Conservation (phyloP, 2,888 invertebrate genomes). For the Rhagophthalmus giganteus region DNA sequence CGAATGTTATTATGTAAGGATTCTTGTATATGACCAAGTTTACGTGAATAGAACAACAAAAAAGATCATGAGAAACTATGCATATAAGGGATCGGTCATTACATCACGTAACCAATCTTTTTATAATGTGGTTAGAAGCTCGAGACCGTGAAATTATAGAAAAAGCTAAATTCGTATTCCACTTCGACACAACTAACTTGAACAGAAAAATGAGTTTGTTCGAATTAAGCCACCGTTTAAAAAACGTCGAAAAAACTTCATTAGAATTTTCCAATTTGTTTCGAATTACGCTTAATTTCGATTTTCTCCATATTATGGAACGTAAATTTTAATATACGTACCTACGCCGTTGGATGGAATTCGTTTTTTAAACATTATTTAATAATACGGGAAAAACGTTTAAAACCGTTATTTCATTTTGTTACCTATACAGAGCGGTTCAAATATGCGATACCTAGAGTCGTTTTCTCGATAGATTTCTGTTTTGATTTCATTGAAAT, state of each 20-base stretch:
- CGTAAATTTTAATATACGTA: no score
- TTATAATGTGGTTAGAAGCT: constrained; percentile 24
- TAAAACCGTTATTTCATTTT: no score
- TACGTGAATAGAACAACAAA: constrained; percentile 2
- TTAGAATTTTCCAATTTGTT: not conserved
- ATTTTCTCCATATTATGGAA: not conserved
- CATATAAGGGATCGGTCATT: constrained; percentile 25
- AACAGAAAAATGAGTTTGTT: not conserved
- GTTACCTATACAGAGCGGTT: no score
- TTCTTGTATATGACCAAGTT: constrained; percentile 5
- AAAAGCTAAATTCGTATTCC: constrained; percentile 22
- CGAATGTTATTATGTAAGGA: no score
- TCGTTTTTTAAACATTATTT: no score
- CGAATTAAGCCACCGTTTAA: not conserved
- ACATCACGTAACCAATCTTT: constrained; percentile 28
- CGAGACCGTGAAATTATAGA: constrained; percentile 28
- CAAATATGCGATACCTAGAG: no score
- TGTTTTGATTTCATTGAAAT: no score
- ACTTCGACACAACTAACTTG: constrained; percentile 5
- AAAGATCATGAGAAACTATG: constrained; percentile 26
- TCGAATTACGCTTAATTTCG: not conserved
- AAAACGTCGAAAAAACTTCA: not conserved
- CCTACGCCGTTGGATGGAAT: no score
- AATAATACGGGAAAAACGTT: no score
- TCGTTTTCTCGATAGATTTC: no score